Base-by-base conservation (phyloP, 2,888 invertebrate genomes). In the Drosophila mettleri region DNA sequence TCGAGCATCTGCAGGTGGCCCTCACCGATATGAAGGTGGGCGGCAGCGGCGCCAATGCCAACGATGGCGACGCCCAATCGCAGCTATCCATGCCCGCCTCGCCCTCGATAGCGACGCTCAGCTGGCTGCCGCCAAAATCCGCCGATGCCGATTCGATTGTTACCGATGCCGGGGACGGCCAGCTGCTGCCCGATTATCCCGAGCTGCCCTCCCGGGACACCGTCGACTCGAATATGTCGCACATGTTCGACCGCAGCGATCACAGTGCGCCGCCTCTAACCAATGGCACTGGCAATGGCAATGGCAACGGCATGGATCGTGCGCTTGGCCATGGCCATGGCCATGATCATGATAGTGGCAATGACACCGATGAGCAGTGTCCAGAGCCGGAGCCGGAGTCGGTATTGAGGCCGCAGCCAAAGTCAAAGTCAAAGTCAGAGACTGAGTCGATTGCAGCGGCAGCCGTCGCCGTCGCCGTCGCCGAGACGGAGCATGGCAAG, bases 1-100 rank as follows among this genome's bases (percentile, higher is more conserved):
- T 94, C 93, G 98, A 98, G 91, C 98, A 98, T 92, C 93, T 98
- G 64, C 97, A 97, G 93, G 95, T 97, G 91, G 98, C 97, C 58
- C 95, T 98, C 81, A 94, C 94, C 36, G 95, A 95, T 76, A 94
- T 91, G 58, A 92, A 92, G 70, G 86, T 93, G n/a, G 33, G 33
- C 41, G 77, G 80, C 51, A 18, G 46, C 18, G 16, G 49, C 9
- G 69, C 57, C 16, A 67, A 75, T 12, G 67, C 60, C 18, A 72
- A 78, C 48, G 81, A 83, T 24, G 86, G 93, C 51, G 92, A 92
- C 54, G 90, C 87, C 20, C 94, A 91, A 59, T 92, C 92, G 18
- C 92, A 92, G 72, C 80, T 86, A 22, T 92, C 92, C 80, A 80
- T 92, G 80, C 92, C 96, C 0, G 93, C 93, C 58, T 95, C 96